A percentile compares a stretch with the other conserved stretches of the same genome.
Evolutionary conservation across 2,113 vertebrate genomes (phyloP).

Genomic region (Passer montanus): DNA sequence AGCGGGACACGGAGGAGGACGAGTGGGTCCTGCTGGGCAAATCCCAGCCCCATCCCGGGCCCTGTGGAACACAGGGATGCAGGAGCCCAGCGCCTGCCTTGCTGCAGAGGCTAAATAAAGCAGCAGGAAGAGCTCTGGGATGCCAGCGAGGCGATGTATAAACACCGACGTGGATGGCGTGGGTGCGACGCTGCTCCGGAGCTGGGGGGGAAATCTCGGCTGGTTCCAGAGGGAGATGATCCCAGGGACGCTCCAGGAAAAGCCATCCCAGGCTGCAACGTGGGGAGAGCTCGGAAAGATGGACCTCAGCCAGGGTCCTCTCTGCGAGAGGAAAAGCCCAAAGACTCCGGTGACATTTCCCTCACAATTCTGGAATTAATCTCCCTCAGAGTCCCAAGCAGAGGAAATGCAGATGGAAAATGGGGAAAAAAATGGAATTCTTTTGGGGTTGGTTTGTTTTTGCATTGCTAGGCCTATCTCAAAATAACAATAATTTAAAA

Average conservation of each 20-base stretch:
- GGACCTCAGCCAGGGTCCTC: background rate
- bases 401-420: background rate
- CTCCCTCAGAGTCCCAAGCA: background rate
- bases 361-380: background rate
- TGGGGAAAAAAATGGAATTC: background rate
- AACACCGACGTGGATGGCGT: background rate
- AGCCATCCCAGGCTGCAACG: background rate
- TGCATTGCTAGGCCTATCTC: background rate
- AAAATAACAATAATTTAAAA: background rate
- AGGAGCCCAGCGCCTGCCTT: background rate
- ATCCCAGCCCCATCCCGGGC: background rate
- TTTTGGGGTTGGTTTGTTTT: background rate
- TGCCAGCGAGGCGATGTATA: conserved; percentile 32
- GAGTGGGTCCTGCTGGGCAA: background rate
- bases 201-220: accelerated
- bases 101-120: conserved; percentile 61
- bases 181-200: background rate
- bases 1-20: accelerated
- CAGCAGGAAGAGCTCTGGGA: conserved; percentile 42
- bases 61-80: accelerated
- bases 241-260: background rate
- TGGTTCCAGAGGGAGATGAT: accelerated
- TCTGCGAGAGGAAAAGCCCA: background rate
- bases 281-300: background rate
- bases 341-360: background rate